Evolutionary conservation across 2,797 vertebrate genomes (phyloP), one percentile per base, ranked within the genome.

Genomic region (Furcifer pardalis): DNA sequence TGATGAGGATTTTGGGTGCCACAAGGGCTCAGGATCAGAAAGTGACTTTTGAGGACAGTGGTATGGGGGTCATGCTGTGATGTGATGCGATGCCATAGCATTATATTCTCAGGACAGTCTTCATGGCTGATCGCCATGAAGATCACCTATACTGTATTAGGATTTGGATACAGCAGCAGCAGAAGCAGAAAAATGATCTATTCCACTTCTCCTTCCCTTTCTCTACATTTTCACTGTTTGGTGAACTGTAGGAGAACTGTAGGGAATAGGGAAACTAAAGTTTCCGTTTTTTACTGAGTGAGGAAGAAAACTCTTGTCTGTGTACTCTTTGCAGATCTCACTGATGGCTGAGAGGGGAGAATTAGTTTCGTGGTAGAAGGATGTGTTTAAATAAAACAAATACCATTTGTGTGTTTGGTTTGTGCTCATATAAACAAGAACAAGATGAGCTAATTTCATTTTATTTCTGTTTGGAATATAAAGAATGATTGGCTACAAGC

Each of bases 361-460:
- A 44, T 17, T 66, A 44, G 69, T 52, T 42, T n/a, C 7, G 17
- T 59, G 52, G 5, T 52, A 35, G 23, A 59, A 40, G 30, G 30
- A 25, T 15, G 13, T 62, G 15, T 7, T 63, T 37, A 49, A 84
- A 74, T 30, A 27, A 12, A 68, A 37, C 25, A 42, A 49, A 23
- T 42, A 30, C 44, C 35, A n/a, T 40, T 68, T 52, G 25, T 10
- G 44, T 17, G 63, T 82, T 87, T 86, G 88, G 60, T 69, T 82
- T 86, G 46, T 89, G 68, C 69, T 27, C 81, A 66, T 80, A 85
- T 90, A 71, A 88, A 15, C 65, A 56, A 82, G 78, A n/a, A 83
- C 74, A 72, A 49, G 68, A 83, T 79, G 40, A 69, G 56, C 68
- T 88, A 62, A 86, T 92, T 90, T 90, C 46, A 32, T 62, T 76